These are phyloP conservation scores for Eulimnadia texana DNA, from an alignment of 1,140 invertebrate species.

Conservation along the genomic window DNA sequence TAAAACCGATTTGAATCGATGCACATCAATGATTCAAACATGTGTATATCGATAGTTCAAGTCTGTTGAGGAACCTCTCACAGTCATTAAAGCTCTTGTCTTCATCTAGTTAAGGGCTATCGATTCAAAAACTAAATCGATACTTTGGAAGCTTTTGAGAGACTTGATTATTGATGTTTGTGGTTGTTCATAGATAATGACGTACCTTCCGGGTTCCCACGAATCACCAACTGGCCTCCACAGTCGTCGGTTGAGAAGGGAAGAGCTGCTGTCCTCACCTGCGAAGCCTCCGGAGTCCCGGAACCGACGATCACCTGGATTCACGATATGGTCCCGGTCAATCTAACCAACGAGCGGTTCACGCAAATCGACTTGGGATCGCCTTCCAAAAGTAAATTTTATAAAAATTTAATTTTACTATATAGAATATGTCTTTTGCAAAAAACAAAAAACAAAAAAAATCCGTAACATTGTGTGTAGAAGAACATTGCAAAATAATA, in stretches of 20 bases:
- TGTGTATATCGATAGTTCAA: too few species aligned
- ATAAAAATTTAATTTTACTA: too few species aligned
- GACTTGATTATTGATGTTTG: conserved; percentile 5
- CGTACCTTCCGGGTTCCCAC: conserved; percentile 77
- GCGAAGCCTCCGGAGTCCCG: conserved; percentile 71
- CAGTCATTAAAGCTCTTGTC: too few species aligned
- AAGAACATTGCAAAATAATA: background rate
- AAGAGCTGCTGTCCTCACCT: conserved; percentile 73
- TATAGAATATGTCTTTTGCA: too few species aligned
- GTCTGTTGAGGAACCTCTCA: too few species aligned
- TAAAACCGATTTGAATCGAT: too few species aligned
- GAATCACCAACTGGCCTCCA: conserved; percentile 65
- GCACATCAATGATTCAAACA: too few species aligned
- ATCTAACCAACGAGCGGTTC: conserved; percentile 70
- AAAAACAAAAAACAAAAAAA: too few species aligned
- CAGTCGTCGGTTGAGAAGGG: conserved; percentile 80
- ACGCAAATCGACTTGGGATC: conserved; percentile 27
- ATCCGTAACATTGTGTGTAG: too few species aligned
- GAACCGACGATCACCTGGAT: conserved; percentile 80
- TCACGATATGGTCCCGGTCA: conserved; percentile 75
- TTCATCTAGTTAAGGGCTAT: too few species aligned
- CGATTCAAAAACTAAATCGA: too few species aligned
- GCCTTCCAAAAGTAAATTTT: background rate
- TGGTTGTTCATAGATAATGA: conserved; percentile 50
- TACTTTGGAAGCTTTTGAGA: background rate